A percentile compares a stretch with the other conserved stretches of the same genome.
These are phyloP conservation scores for Hoplias malabaricus DNA, from an alignment of 2,113 vertebrate species.

Conservation along the genomic window DNA sequence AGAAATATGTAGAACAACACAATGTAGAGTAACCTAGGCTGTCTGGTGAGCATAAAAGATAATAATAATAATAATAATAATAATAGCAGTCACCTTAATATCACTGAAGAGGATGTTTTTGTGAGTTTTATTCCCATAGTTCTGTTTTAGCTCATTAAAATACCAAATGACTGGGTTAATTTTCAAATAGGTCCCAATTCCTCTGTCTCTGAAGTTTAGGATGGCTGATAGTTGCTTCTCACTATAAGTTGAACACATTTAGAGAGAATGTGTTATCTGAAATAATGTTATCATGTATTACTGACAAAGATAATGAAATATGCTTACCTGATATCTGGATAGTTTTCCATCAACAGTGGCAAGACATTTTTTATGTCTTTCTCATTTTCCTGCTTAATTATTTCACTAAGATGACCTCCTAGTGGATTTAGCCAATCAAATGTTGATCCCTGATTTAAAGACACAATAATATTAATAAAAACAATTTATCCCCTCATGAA, in stretches of 20 bases:
- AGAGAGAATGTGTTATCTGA: background rate
- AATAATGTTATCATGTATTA: background rate
- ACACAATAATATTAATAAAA: too few species aligned
- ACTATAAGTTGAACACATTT: constrained; percentile 24
- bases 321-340: constrained; percentile 49
- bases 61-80: too few species aligned
- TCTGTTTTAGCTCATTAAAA: constrained; percentile 38
- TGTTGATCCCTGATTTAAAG: constrained; percentile 35
- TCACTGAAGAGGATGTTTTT: constrained; percentile 34
- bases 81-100: constrained; percentile 36
- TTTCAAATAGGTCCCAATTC: constrained; percentile 13
- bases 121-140: background rate
- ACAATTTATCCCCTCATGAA: background rate
- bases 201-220: constrained; percentile 41
- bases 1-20: background rate
- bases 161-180: background rate
- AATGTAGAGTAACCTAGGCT: background rate
- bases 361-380: constrained; percentile 41
- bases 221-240: constrained; percentile 46
- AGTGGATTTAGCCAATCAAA: constrained; percentile 43
- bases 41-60: background rate
- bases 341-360: constrained; percentile 27
- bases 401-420: constrained; percentile 30
- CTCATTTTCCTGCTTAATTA: constrained; percentile 36
- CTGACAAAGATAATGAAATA: background rate